Evolutionary conservation across 2,113 vertebrate species (phyloP).

Genomic region (Chascanopsetta lugubris): DNA sequence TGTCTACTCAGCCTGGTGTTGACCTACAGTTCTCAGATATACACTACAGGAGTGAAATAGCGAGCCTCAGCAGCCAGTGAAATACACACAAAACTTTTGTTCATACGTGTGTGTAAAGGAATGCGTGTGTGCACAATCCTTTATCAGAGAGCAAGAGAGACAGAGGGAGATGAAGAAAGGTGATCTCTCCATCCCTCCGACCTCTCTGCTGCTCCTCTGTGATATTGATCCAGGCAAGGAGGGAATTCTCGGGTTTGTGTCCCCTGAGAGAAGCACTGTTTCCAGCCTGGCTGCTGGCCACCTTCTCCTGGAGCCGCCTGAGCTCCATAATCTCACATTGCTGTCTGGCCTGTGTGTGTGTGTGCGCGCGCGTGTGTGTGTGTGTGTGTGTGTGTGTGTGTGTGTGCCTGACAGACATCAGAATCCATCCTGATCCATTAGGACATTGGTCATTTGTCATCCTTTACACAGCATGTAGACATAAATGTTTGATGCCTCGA

Average conservation of each 20-base stretch:
- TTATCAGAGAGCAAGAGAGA: background rate
- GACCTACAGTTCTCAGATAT: too few species aligned
- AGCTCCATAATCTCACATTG: slow-evolving; percentile 18
- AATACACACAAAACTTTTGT: background rate
- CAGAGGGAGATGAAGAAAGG: slow-evolving; percentile 38
- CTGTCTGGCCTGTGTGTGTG: slow-evolving; percentile 23
- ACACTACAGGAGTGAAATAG: too few species aligned
- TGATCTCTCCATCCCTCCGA: slow-evolving; percentile 26
- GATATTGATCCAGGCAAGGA: slow-evolving; percentile 50
- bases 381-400: background rate
- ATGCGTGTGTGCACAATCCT: slow-evolving; percentile 9
- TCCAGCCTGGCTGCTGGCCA: slow-evolving; percentile 49
- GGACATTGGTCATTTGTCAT: slow-evolving; percentile 49
- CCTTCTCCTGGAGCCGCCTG: slow-evolving; percentile 6
- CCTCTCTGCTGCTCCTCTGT: slow-evolving; percentile 18
- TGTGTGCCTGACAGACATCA: slow-evolving; percentile 12
- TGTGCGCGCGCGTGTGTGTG: background rate
- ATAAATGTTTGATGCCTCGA: slow-evolving; percentile 47
- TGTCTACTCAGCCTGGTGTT: too few species aligned
- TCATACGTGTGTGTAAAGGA: background rate
- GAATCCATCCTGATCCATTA: slow-evolving; percentile 25
- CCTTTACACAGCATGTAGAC: slow-evolving; percentile 13
- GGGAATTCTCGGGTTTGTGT: slow-evolving; percentile 46
- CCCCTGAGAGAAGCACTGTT: slow-evolving; percentile 31
- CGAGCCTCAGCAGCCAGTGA: background rate